phyloP scores from a whole-genome alignment of 30 jellyfish, hydroid and myxozoan genomes.

The Sanderia malayensis region DNA sequence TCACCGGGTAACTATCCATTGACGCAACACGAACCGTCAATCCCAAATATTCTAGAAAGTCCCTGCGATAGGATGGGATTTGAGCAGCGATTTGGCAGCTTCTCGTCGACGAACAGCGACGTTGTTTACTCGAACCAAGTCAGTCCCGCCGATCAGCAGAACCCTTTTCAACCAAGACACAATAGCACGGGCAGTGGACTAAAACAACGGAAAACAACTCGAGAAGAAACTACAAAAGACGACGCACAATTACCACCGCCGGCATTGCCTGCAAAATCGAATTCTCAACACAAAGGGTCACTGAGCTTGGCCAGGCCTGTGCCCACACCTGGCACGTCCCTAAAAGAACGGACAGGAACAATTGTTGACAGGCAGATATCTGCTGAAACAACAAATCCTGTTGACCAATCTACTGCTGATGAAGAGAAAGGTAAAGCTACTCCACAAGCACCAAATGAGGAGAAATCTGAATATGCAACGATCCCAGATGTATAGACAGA shows the following conservation, averaged over 20 bases:
- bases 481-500: too few relatives aligned
- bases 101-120: constrained; percentile 30
- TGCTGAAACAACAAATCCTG: background rate
- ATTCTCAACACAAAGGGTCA: constrained; percentile 14
- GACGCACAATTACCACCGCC: too few relatives aligned
- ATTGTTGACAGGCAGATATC: background rate
- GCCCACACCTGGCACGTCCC: constrained; percentile 26
- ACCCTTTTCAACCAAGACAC: constrained; percentile 7
- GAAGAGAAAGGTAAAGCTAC: background rate
- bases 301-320: constrained; percentile 18
- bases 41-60: constrained; percentile 34
- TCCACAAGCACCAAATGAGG: background rate
- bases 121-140: constrained; percentile 33
- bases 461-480: constrained; percentile 1
- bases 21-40: constrained; percentile 46
- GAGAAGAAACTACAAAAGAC: constrained; percentile 25
- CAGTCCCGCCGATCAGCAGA: constrained; percentile 43
- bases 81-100: constrained; percentile 36
- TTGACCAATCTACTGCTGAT: background rate
- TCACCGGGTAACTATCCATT: constrained; percentile 42
- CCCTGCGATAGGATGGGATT: constrained; percentile 16
- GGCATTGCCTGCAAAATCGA: constrained; percentile 21
- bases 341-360: background rate
- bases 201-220: constrained; percentile 56
- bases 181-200: constrained; percentile 50